A percentile compares a stretch with the other conserved stretches of the same genome.
Evolutionary conservation across 2,113 vertebrate species (phyloP).

Genomic region (Phylloscopus trochilus): DNA sequence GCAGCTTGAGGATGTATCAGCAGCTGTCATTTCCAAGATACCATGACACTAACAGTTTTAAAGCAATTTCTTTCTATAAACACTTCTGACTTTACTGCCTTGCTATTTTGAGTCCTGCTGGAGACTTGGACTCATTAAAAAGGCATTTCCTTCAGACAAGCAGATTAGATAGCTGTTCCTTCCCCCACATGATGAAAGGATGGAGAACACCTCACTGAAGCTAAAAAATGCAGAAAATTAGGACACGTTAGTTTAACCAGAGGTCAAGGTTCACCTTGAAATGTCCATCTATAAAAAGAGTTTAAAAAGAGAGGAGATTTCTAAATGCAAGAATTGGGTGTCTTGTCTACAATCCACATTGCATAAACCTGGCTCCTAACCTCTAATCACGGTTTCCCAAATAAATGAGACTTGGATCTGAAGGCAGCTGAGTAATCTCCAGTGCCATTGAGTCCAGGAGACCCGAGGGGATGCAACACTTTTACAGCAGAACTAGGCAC

Average conservation of each 20-base stretch:
- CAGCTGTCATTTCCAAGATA: slow-evolving; percentile 38
- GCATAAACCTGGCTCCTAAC: neutral
- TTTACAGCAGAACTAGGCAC: neutral
- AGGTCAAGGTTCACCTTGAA: neutral
- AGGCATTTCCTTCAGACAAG: slow-evolving; percentile 65
- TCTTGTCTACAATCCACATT: neutral
- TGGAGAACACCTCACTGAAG: slow-evolving; percentile 5
- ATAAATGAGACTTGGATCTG: neutral
- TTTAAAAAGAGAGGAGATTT: neutral
- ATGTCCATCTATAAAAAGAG: neutral
- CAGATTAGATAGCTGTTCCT: slow-evolving; percentile 57
- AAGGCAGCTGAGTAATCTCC: neutral
- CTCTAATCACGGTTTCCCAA: neutral
- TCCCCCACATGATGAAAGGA: slow-evolving; percentile 26
- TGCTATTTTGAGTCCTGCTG: slow-evolving; percentile 45
- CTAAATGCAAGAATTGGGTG: neutral
- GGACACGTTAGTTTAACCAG: neutral
- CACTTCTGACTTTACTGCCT: slow-evolving; percentile 27
- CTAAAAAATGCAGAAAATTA: slow-evolving; percentile 25
- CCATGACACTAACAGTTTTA: neutral
- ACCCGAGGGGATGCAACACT: neutral
- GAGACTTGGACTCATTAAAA: slow-evolving; percentile 60
- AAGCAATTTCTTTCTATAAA: slow-evolving; percentile 45
- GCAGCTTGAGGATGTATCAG: neutral
- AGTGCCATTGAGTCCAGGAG: neutral